Conservation (phyloP, 2,888 invertebrate species). For the Cheilosia vulpina region DNA sequence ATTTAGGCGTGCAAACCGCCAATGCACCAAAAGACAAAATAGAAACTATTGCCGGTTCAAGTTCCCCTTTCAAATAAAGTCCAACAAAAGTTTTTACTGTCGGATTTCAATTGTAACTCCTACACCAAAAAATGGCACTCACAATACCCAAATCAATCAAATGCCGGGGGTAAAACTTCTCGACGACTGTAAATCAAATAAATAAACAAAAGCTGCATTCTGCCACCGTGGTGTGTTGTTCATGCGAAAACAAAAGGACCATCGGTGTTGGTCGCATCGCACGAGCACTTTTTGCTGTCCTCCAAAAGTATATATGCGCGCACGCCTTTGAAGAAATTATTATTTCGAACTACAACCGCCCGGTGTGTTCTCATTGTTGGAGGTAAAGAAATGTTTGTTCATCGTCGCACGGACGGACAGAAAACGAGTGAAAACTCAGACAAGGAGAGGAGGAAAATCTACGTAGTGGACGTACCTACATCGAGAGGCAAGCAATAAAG, state of each 20-base stretch:
- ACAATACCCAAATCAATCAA: background rate
- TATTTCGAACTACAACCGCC: slow-evolving; percentile 9
- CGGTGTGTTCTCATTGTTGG: slow-evolving; percentile 1
- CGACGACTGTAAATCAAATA: background rate
- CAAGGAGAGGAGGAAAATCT: background rate
- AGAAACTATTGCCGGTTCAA: background rate
- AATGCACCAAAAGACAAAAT: background rate
- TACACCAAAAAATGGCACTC: background rate
- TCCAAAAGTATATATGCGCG: background rate
- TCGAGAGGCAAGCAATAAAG: slow-evolving; percentile 5
- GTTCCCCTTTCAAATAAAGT: background rate
- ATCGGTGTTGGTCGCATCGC: background rate
- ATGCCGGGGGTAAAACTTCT: background rate
- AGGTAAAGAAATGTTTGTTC: slow-evolving; percentile 5
- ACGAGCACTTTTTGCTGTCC: background rate
- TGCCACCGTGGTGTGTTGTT: background rate
- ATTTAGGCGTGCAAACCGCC: background rate
- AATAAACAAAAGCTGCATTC: slow-evolving; percentile 6
- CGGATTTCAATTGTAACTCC: background rate
- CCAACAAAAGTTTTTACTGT: background rate
- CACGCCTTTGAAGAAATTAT: slow-evolving; percentile 10
- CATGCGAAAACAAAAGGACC: background rate
- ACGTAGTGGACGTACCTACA: background rate
- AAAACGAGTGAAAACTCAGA: background rate
- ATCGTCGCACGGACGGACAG: background rate